These are phyloP conservation scores for Rhinichthys klamathensis DNA, from an alignment of 2,113 vertebrate genomes.

Conservation along the genomic window DNA sequence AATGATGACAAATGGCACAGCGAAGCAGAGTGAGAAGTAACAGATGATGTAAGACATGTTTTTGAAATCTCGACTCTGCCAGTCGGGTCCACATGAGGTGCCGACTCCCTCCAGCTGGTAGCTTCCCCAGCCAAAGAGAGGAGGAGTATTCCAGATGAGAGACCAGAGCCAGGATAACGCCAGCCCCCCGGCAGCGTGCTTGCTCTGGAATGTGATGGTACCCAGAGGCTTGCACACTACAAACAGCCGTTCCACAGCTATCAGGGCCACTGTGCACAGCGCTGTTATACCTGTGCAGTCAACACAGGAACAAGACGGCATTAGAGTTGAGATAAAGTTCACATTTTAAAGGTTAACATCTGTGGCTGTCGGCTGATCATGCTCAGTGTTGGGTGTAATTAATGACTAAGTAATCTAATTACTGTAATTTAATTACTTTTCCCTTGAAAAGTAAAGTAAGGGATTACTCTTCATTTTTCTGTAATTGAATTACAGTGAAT, in stretches of 20 bases:
- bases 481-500: too few species aligned
- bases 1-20: slow-evolving; percentile 71
- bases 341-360: background rate
- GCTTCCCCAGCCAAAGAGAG: slow-evolving; percentile 78
- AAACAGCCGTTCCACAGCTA: slow-evolving; percentile 77
- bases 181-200: slow-evolving; percentile 70
- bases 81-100: slow-evolving; percentile 78
- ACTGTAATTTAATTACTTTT: too few species aligned
- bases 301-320: background rate
- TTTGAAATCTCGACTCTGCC: slow-evolving; percentile 72
- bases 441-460: too few species aligned
- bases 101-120: slow-evolving; percentile 76
- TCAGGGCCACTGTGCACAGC: slow-evolving; percentile 77
- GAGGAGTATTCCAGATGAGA: slow-evolving; percentile 75
- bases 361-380: too few species aligned
- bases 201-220: slow-evolving; percentile 65
- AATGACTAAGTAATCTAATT: too few species aligned
- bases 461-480: too few species aligned
- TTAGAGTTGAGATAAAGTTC: background rate
- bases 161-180: slow-evolving; percentile 75
- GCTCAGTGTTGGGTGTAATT: too few species aligned
- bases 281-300: slow-evolving; percentile 71
- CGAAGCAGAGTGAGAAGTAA: slow-evolving; percentile 77
- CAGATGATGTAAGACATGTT: slow-evolving; percentile 76
- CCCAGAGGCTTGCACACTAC: slow-evolving; percentile 75